These are phyloP conservation scores for Canis aureus DNA, from an alignment of 2,113 vertebrate genomes.

Conservation along the genomic window DNA sequence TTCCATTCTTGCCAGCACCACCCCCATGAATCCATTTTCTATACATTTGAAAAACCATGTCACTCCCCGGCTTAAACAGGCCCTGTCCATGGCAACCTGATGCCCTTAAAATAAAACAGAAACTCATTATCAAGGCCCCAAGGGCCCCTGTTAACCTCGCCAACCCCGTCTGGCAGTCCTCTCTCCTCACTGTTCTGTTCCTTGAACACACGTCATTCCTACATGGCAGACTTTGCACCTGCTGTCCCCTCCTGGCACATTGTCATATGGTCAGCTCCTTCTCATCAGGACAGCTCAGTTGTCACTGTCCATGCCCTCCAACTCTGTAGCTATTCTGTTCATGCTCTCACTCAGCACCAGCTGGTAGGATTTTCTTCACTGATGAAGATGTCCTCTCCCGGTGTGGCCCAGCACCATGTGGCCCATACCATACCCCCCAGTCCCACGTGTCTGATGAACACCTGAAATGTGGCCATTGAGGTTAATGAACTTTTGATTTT, in stretches of 20 bases:
- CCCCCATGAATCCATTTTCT: not conserved
- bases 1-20: not conserved
- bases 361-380: not conserved
- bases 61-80: not conserved
- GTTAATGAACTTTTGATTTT: not conserved
- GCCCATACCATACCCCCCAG: not conserved
- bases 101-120: slow-evolving; percentile 15
- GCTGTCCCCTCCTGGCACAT: too few relatives aligned
- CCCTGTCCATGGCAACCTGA: not conserved
- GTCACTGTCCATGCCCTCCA: not conserved
- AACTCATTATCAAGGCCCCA: not conserved
- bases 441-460: not conserved
- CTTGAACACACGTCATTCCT: too few relatives aligned
- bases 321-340: not conserved
- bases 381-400: not conserved
- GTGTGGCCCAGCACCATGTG: not conserved
- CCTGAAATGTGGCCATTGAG: not conserved
- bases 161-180: not conserved
- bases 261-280: fast-evolving
- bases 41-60: not conserved
- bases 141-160: not conserved
- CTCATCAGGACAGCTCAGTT: not conserved
- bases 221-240: not conserved
- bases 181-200: too few relatives aligned
- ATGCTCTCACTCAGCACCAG: not conserved